Conservation (phyloP, 1,140 invertebrate genomes). For the Eulimnadia texana region DNA sequence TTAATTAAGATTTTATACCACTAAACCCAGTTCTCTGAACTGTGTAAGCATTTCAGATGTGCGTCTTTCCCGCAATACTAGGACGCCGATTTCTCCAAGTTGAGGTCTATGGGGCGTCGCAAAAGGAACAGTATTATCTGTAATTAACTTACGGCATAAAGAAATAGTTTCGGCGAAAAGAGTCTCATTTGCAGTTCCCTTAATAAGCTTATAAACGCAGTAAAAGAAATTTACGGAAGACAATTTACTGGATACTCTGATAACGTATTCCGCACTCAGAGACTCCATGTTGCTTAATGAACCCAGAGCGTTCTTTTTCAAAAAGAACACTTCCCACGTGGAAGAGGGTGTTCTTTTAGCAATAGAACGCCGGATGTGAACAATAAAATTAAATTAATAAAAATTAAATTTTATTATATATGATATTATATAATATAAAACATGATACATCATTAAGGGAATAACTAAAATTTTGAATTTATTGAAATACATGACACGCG, state of each 20-base stretch:
- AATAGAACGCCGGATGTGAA: too few relatives aligned
- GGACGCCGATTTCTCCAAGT: too few relatives aligned
- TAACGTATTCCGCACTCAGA: background rate
- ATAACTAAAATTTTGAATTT: too few relatives aligned
- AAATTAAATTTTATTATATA: background rate
- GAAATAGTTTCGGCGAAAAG: too few relatives aligned
- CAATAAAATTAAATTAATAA: background rate
- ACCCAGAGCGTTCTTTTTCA: background rate
- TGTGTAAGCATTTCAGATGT: background rate
- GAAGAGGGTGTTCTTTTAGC: background rate
- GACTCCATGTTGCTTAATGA: background rate
- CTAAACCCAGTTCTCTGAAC: background rate
- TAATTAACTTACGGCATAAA: too few relatives aligned
- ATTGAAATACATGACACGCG: too few relatives aligned
- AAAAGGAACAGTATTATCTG: too few relatives aligned
- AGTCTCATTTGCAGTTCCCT: background rate
- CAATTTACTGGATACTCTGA: background rate
- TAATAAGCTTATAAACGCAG: background rate
- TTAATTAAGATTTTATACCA: background rate
- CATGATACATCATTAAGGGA: too few relatives aligned
- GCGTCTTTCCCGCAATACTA: too few relatives aligned
- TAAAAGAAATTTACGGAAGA: background rate
- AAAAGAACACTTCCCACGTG: background rate
- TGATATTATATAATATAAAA: too few relatives aligned
- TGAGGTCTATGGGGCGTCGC: too few relatives aligned